Base-by-base conservation (phyloP, 2,113 vertebrate genomes). In the Limnothrissa miodon region DNA sequence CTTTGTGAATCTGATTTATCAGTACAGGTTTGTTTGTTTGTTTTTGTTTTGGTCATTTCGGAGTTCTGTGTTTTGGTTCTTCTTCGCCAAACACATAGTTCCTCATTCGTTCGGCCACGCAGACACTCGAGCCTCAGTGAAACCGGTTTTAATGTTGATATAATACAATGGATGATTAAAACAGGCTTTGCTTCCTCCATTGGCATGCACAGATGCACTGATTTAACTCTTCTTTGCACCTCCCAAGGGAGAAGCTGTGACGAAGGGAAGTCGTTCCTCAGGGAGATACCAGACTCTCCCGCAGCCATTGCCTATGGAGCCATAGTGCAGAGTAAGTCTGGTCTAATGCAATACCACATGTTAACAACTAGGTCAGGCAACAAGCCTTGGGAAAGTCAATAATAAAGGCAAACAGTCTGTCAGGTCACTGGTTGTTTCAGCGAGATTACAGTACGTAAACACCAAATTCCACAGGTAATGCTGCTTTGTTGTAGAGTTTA, bases 251-350 rank as follows among this genome's bases (percentile, higher is more conserved):
- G 90, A 87, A 96, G 96, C 83, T 99, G 98, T 82, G 98, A 99
- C 44, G 94, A 94, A 81, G 98, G 98, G 81, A 95, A 91, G 83
- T 97, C 96, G 0, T 97, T 99, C 91, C 93, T 99, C 23, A 87
- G 39, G 0, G 95, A 96, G 23, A 91, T 94, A 0, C 96, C 97
- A 0, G 95, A 97, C 70, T 98, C 98, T 44, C 95, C 97, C 45
- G 97, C 97, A 4, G 93, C 96, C 0, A 1, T 59, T 0, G 95
- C 91, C 82, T 99, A 96, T 91, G 93, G 83, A 82, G 90, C 8
- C 1, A 96, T 99, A 66, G 96, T 99, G 85, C 95, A 96, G 44
- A 94, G 98, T 99, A 91, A 95, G 98, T 93, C 25, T 45, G 56
- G n/a, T 1, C 33, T n/a, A 29, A 78, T 48, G 59, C 15, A 15